Evolutionary conservation across 2,113 vertebrate genomes (phyloP), one percentile per base, ranked within the genome.

Genomic region (Chlorodrepanis virens): DNA sequence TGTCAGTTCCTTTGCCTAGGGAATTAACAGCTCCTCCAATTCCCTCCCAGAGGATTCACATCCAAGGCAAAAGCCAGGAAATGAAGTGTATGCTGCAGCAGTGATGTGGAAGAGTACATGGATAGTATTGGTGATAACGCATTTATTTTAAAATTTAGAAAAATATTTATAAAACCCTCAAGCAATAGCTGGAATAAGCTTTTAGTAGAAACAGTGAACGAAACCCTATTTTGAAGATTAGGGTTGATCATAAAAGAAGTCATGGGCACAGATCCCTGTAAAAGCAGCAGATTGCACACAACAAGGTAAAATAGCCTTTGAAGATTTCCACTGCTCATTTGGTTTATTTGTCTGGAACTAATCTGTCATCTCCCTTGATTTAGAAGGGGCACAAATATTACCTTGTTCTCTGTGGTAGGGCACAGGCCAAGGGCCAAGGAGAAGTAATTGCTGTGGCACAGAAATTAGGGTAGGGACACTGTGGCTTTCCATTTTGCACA

Each of bases 181-280:
- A 64, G 37, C 33, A 31, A 72, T 12, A 21, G 11, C 39, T 59
- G 47, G 31, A 61, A 72, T 61, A 78, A 67, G 8, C 5, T 82
- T 74, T 67, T 39, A 31, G 52, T 10, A 75, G 56, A 64, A 91
- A 52, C 3, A 31, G 33, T 14, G 16, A 85, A 87, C 14, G 61
- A 96, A 39, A 3, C 37, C 47, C 24, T 40, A 2, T 20, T 49
- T 83, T 83, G 65, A 65, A 69, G 75, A 10, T 8, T 29, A 40
- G 27, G 3, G 28, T 18, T 42, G n/a, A 35, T 83, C 37, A 42
- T 4, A 20, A 33, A 68, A 35, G 52, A 65, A 33, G 27, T 25
- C 21, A 3, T 0, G 2, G 35, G 31, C n/a, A 29, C 2, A 42
- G 40, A 7, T 52, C 35, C 25, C 50, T 53, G n/a, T 50, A 59